Conservation (phyloP, 2,888 invertebrate genomes). For the Stomorhina lunata region DNA sequence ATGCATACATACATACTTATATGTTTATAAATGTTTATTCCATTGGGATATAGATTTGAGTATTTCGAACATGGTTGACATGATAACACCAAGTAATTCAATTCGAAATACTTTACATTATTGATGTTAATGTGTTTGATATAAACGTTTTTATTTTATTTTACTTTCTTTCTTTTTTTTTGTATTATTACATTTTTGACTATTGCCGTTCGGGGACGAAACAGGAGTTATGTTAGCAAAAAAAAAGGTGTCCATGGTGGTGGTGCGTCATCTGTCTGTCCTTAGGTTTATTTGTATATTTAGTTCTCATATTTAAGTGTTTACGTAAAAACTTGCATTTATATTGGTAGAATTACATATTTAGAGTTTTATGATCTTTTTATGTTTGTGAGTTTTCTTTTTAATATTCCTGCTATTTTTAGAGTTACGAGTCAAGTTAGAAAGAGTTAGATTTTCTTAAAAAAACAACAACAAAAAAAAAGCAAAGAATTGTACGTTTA, state of each 20-base stretch:
- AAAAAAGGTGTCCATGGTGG: too few species aligned
- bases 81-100: constrained; percentile 77
- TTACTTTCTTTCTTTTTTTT: constrained; percentile 19
- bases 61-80: constrained; percentile 75
- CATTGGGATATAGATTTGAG: constrained; percentile 68
- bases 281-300: too few species aligned
- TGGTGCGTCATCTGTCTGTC: too few species aligned
- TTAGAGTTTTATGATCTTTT: constrained; percentile 49
- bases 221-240: too few species aligned
- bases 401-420: constrained; percentile 1
- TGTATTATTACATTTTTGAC: too few species aligned
- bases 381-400: constrained; percentile 32
- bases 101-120: constrained; percentile 77
- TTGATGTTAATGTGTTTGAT: constrained; percentile 53
- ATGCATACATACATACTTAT: neutral
- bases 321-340: neutral
- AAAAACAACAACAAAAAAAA: too few species aligned
- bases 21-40: neutral
- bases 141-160: constrained; percentile 14
- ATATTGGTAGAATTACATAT: constrained; percentile 21
- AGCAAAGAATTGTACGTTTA: neutral
- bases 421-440: neutral
- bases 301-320: too few species aligned
- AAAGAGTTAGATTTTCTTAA: neutral
- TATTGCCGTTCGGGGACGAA: too few species aligned